These are phyloP conservation scores for Acheta domesticus DNA, from an alignment of 2,888 invertebrate genomes.

Conservation along the genomic window DNA sequence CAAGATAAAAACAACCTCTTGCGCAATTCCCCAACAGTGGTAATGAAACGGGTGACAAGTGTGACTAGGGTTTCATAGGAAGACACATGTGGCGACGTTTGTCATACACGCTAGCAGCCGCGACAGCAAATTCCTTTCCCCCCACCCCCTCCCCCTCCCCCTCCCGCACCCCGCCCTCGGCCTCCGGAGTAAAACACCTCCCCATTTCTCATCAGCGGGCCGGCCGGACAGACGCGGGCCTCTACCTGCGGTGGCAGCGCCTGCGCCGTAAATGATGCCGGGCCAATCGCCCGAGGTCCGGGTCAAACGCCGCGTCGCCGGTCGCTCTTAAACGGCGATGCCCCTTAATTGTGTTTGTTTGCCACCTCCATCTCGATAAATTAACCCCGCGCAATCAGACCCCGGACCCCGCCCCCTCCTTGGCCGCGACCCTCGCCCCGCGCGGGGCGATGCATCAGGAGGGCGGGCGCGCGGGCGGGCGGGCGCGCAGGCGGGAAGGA, in stretches of 20 bases:
- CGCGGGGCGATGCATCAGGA: too few species aligned
- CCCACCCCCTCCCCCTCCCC: not conserved
- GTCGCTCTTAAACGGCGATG: not conserved
- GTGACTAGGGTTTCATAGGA: not conserved
- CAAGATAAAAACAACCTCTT: too few species aligned
- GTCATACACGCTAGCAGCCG: not conserved
- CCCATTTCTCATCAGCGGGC: not conserved
- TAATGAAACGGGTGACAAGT: not conserved
- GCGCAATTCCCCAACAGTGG: too few species aligned
- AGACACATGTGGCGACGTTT: not conserved
- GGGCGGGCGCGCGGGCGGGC: too few species aligned
- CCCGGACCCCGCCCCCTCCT: too few species aligned
- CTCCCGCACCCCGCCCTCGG: not conserved
- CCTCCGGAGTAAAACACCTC: not conserved
- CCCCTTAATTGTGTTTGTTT: slow-evolving; percentile 10
- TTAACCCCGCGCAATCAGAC: not conserved
- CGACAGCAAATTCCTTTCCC: not conserved
- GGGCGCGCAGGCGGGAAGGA: too few species aligned
- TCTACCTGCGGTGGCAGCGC: not conserved
- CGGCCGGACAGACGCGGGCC: not conserved
- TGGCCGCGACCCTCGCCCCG: too few species aligned
- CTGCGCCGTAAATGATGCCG: not conserved
- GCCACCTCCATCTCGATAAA: not conserved
- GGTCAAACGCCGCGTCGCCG: not conserved
- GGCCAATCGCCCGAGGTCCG: not conserved